phyloP scores from a whole-genome alignment of 2,797 vertebrate genomes.

The Vireo griseus region DNA sequence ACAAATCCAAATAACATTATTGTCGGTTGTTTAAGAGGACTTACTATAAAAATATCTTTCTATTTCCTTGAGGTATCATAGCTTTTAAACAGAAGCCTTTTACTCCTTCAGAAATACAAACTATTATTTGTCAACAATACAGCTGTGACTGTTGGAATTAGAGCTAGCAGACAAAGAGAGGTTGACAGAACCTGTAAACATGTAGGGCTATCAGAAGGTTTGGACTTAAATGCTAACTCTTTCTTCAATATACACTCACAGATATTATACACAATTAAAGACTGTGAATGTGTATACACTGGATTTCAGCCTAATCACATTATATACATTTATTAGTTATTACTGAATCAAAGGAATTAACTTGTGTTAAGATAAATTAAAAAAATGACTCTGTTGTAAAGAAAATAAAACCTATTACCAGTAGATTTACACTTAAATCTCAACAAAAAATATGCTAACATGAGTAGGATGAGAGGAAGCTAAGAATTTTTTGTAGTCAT shows the following conservation, averaged over 20 bases:
- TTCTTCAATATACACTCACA: background rate
- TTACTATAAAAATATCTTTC: background rate
- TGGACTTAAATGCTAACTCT: background rate
- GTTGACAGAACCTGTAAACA: background rate
- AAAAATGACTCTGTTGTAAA: background rate
- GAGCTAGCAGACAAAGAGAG: background rate
- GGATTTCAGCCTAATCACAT: background rate
- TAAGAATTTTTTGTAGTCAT: background rate
- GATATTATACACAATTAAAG: background rate
- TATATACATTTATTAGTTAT: background rate
- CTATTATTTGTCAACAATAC: background rate
- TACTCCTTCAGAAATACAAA: background rate
- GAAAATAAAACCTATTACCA: background rate
- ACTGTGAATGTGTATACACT: background rate
- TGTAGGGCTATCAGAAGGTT: background rate
- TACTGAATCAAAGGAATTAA: background rate
- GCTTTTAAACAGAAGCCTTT: background rate
- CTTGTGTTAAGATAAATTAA: background rate
- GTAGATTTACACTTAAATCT: background rate
- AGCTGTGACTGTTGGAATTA: background rate
- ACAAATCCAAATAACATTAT: background rate
- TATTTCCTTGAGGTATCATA: background rate
- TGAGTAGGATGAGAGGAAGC: background rate
- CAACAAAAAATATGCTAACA: background rate
- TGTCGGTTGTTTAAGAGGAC: background rate